Base-by-base conservation (phyloP, 2,113 vertebrate species). In the Tenrec ecaudatus region DNA sequence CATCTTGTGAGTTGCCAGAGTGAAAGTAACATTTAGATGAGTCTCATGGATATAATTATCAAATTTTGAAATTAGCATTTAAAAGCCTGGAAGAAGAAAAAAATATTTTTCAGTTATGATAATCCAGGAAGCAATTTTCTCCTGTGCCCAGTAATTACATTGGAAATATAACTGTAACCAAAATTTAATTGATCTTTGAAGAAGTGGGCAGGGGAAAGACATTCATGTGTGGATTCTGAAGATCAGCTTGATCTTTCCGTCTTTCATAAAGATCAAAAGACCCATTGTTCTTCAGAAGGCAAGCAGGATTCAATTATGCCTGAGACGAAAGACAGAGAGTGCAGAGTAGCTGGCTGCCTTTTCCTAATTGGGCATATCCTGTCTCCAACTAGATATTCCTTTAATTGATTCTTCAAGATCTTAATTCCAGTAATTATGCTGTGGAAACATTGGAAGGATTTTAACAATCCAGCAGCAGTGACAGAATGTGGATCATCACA, bases 381-480 rank as follows among this genome's bases (percentile, higher is more conserved):
- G 20, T 68, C 68, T 95, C 87, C 77, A 94, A 36, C 66, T 84
- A 89, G 66, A 94, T 82, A 82, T 27, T 43, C 71, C 96, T 97
- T 91, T 95, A 91, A 97, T 91, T 96, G 95, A 92, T 94, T 77
- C 87, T 97, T 95, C 0, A 15, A 96, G 93, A 96, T 96, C 82
- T 91, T 94, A 90, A 93, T 85, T 16, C 38, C 79, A 94, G 60
- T 94, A 95, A 97, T 97, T 80, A 94, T 93, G 86, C 66, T 53
- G 86, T 85, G 95, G 88, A 78, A 89, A 93, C 91, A 58, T 79
- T 1, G 0, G 83, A 89, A 97, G 58, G 66, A 43, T 92, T 82
- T 93, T 95, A 90, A 84, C 94, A 82, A 38, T 86, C 78, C 92
- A 92, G 76, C 62, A 84, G 89, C 89, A 95, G 57, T 78, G 96